Percentiles rank a stretch among this genome's conserved stretches.
Conservation (phyloP, 1,140 invertebrate genomes). For the Hycleus phaleratus region DNA sequence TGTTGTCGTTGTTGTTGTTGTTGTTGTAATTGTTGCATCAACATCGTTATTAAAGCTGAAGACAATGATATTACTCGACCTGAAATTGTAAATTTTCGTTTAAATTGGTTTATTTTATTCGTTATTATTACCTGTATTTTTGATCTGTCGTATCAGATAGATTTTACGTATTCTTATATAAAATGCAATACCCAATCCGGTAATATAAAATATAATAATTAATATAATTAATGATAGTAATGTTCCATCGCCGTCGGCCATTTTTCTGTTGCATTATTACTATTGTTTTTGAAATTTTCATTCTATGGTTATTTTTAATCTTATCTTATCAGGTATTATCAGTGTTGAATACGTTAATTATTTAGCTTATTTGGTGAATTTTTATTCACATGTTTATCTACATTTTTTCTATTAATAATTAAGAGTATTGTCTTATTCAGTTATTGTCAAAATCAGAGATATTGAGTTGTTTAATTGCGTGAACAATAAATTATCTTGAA, state of each 20-base stretch:
- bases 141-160: conserved; percentile 1
- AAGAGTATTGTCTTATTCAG: too few relatives aligned
- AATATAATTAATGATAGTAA: conserved; percentile 2
- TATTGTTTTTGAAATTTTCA: background rate
- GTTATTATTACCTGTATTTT: conserved; percentile 6
- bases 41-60: conserved; percentile 5
- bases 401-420: too few relatives aligned
- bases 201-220: conserved; percentile 9
- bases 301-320: background rate
- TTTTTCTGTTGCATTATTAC: conserved; percentile 2
- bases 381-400: too few relatives aligned
- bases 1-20: background rate
- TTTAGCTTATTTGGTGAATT: too few relatives aligned
- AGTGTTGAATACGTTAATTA: too few relatives aligned
- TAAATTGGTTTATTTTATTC: background rate
- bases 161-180: conserved; percentile 6
- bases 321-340: conserved; percentile 7
- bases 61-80: conserved; percentile 7
- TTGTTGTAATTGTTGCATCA: conserved; percentile 8
- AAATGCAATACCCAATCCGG: conserved; percentile 3
- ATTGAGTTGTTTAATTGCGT: too few relatives aligned
- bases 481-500: too few relatives aligned
- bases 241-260: conserved; percentile 1
- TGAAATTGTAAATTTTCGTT: background rate
- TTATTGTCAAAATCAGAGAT: too few relatives aligned